Conservation (phyloP, 2,113 vertebrate species). For the Daboia siamensis region DNA sequence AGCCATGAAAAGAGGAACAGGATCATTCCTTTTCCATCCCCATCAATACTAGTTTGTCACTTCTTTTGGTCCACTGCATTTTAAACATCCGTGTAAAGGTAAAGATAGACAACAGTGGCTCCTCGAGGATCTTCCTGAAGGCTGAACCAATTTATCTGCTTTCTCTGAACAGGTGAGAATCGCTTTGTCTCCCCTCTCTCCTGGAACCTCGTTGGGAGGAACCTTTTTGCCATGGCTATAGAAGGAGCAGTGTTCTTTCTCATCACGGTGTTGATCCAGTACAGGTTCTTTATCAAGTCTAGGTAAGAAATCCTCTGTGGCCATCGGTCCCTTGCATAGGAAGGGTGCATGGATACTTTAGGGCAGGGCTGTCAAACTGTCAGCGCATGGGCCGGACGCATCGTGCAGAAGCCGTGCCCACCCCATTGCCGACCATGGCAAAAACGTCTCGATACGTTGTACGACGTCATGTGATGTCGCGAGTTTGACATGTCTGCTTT, state of each 20-base stretch:
- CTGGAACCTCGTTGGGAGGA: constrained; percentile 95
- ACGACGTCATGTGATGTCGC: too few relatives aligned
- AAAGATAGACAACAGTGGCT: background rate
- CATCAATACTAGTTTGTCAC: background rate
- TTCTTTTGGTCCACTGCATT: background rate
- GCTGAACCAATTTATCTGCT: constrained; percentile 26
- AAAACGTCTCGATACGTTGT: too few relatives aligned
- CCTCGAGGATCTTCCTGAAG: constrained; percentile 3
- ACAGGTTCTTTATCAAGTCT: constrained; percentile 92
- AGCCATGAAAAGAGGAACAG: background rate
- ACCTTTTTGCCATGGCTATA: constrained; percentile 95
- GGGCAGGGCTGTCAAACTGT: too few relatives aligned
- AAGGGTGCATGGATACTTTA: background rate
- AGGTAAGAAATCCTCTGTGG: constrained; percentile 69
- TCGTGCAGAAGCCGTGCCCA: too few relatives aligned
- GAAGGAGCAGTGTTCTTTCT: constrained; percentile 91
- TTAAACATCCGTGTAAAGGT: background rate
- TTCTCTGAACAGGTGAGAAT: constrained; percentile 83
- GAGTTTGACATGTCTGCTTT: too few relatives aligned
- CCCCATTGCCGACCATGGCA: too few relatives aligned
- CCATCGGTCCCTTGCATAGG: background rate
- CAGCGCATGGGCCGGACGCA: too few relatives aligned
- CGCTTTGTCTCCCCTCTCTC: constrained; percentile 89
- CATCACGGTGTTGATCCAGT: constrained; percentile 94
- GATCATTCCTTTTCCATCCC: background rate